A percentile compares a stretch with the other conserved stretches of the same genome.
Evolutionary conservation across 2,113 vertebrate genomes (phyloP).

Genomic region (Suricata suricatta): DNA sequence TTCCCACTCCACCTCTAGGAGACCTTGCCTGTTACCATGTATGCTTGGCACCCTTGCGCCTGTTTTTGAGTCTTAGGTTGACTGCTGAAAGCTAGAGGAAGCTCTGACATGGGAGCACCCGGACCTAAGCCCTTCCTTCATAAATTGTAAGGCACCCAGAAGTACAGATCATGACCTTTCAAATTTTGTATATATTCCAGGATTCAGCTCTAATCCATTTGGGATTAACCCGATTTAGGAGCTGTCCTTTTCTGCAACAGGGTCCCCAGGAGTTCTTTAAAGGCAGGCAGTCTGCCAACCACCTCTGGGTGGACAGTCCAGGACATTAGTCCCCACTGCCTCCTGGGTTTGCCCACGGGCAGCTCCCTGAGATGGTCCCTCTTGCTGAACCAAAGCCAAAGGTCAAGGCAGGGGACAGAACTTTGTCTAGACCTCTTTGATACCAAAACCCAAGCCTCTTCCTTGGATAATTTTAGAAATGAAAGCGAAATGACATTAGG

Average conservation of each 20-base stretch:
- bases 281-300: neutral
- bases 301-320: neutral
- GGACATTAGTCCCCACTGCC: neutral
- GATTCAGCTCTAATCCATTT: neutral
- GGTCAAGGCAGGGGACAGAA: neutral
- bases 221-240: neutral
- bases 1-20: neutral
- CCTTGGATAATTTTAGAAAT: conserved; percentile 16
- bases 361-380: neutral
- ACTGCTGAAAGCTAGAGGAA: neutral
- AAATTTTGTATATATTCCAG: neutral
- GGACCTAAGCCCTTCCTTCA: neutral
- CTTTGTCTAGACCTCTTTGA: neutral
- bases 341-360: neutral
- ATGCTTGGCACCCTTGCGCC: too few species aligned
- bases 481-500: neutral
- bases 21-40: neutral
- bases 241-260: neutral
- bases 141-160: neutral
- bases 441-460: neutral
- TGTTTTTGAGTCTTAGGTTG: neutral
- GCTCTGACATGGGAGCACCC: neutral
- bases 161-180: neutral
- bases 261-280: neutral
- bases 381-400: neutral